phyloP scores from a whole-genome alignment of 2,888 invertebrate species.

The Ennomos erosarius region DNA sequence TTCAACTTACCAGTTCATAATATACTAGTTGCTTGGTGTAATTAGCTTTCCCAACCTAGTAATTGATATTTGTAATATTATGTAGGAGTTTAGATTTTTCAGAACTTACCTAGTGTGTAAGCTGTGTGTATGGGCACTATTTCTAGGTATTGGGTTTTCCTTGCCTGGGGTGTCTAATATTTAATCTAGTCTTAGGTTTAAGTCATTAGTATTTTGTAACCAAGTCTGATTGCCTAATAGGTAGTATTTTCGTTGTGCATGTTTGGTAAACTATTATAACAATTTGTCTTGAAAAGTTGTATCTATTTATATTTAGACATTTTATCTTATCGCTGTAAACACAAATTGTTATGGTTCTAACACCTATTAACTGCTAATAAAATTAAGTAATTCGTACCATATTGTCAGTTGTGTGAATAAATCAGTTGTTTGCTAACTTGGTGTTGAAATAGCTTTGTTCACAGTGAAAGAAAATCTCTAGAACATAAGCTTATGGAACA shows the following conservation, averaged over 20 bases:
- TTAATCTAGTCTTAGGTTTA: slow-evolving; percentile 41
- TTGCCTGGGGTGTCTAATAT: slow-evolving; percentile 64
- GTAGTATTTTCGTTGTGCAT: slow-evolving; percentile 5
- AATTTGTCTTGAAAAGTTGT: too few relatives aligned
- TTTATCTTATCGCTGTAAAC: too few relatives aligned
- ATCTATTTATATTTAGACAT: too few relatives aligned
- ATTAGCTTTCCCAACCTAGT: slow-evolving; percentile 58
- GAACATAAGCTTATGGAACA: too few relatives aligned
- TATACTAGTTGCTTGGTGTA: slow-evolving; percentile 56
- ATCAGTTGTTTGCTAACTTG: too few relatives aligned
- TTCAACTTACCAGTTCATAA: slow-evolving; percentile 33
- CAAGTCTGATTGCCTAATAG: slow-evolving; percentile 22
- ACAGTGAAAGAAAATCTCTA: too few relatives aligned
- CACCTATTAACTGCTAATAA: too few relatives aligned
- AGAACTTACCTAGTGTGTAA: slow-evolving; percentile 28
- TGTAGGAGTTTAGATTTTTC: slow-evolving; percentile 11
- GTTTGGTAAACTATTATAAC: background rate
- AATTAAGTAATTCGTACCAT: too few relatives aligned
- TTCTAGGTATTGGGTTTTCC: slow-evolving; percentile 40
- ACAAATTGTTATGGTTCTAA: too few relatives aligned
- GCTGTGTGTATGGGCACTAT: slow-evolving; percentile 43
- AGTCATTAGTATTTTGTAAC: slow-evolving; percentile 30
- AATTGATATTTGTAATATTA: slow-evolving; percentile 38
- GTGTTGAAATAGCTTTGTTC: too few relatives aligned
- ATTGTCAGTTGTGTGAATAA: too few relatives aligned